Percentiles rank a stretch among this genome's conserved stretches.
Conservation (phyloP, 2,888 invertebrate genomes). For the Lasioglossum lativentre region DNA sequence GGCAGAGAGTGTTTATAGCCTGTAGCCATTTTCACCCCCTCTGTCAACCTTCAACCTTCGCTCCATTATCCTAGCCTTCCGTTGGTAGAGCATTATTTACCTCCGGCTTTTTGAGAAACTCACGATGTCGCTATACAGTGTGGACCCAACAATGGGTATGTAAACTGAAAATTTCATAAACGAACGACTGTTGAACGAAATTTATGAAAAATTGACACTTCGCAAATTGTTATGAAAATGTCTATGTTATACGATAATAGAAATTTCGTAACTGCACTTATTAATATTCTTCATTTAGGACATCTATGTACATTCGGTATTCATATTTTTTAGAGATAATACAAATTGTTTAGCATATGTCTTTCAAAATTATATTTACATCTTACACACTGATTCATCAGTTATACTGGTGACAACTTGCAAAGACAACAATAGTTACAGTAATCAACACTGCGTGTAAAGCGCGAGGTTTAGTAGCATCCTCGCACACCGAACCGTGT, state of each 20-base stretch:
- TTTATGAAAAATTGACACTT: not conserved
- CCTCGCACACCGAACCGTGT: not conserved
- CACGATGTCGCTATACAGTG: not conserved
- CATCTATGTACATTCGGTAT: not conserved
- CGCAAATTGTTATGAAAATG: not conserved
- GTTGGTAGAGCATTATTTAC: constrained; percentile 56
- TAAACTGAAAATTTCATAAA: not conserved
- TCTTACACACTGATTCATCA: not conserved
- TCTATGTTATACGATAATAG: no score
- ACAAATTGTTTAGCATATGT: not conserved
- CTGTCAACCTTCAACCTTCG: constrained; percentile 66
- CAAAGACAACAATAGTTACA: not conserved
- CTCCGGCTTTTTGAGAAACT: constrained; percentile 34
- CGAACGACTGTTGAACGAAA: not conserved
- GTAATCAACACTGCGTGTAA: not conserved
- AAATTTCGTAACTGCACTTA: not conserved
- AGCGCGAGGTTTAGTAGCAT: not conserved
- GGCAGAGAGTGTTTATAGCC: constrained; percentile 71
- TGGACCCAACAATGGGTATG: not conserved
- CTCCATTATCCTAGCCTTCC: constrained; percentile 66
- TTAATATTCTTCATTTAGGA: not conserved
- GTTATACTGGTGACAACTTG: not conserved
- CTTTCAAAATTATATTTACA: not conserved
- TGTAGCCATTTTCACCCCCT: constrained; percentile 72
- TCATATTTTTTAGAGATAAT: not conserved